A percentile compares a stretch with the other conserved stretches of the same genome.
Conservation (phyloP, 2,113 vertebrate genomes). For the Mirza zaza region DNA sequence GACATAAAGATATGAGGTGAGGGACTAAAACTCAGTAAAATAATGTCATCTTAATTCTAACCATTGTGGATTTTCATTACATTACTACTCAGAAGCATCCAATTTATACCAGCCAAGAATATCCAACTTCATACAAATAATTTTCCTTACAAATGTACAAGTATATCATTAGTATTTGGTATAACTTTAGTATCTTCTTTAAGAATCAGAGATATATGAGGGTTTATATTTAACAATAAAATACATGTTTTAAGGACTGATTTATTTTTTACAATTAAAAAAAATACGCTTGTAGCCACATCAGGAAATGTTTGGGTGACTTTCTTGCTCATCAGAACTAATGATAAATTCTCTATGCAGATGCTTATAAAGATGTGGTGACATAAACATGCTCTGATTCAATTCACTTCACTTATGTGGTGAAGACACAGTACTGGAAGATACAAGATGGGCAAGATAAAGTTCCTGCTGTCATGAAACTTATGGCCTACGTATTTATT, state of each 20-base stretch:
- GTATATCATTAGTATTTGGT: not conserved
- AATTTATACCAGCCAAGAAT: not conserved
- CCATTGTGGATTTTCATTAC: not conserved
- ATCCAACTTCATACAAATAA: conserved; percentile 12
- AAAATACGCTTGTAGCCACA: not conserved
- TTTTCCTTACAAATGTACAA: not conserved
- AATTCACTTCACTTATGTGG: not conserved
- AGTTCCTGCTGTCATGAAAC: not conserved
- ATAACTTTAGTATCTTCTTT: not conserved
- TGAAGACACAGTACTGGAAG: not conserved
- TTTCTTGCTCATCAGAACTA: not conserved
- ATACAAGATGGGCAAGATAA: not conserved
- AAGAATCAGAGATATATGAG: not conserved
- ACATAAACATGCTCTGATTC: not conserved
- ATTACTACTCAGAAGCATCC: not conserved
- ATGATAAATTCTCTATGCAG: not conserved
- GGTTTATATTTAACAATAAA: not conserved
- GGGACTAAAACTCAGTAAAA: not conserved
- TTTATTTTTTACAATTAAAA: conserved; percentile 20
- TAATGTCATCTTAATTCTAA: not conserved
- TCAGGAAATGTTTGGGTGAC: not conserved
- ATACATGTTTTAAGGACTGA: not conserved
- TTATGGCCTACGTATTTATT: not conserved
- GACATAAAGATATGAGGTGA: not conserved
- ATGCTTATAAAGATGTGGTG: not conserved